Evolutionary conservation across 2,888 invertebrate species (phyloP).

Genomic region (Bhutanitis thaidina): DNA sequence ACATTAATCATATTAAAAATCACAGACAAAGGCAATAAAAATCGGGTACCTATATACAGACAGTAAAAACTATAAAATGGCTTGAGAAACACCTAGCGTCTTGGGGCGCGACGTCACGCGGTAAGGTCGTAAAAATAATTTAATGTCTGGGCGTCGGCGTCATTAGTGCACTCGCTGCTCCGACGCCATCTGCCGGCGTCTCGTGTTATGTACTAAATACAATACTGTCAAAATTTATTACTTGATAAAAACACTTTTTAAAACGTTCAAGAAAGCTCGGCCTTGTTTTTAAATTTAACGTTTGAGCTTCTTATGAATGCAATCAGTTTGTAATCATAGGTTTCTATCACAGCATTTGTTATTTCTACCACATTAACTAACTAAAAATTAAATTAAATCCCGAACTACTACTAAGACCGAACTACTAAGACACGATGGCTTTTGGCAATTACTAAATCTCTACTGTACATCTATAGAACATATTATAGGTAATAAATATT

Average conservation of each 20-base stretch:
- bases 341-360: too few species aligned
- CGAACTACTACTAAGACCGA: too few species aligned
- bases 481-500: too few species aligned
- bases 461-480: too few species aligned
- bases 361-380: too few species aligned
- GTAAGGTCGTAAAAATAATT: conserved; percentile 71
- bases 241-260: conserved; percentile 4
- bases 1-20: conserved; percentile 11
- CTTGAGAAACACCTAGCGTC: conserved; percentile 21
- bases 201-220: conserved; percentile 20
- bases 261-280: background rate
- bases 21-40: conserved; percentile 19
- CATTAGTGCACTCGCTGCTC: conserved; percentile 50
- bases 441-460: too few species aligned
- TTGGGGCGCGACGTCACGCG: conserved; percentile 39
- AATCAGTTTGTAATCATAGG: too few species aligned
- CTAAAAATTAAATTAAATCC: too few species aligned
- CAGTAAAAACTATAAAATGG: conserved; percentile 20
- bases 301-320: too few species aligned
- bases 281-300: background rate
- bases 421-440: too few species aligned
- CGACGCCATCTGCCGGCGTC: conserved; percentile 53
- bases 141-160: conserved; percentile 57
- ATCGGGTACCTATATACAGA: conserved; percentile 13
- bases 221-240: background rate